phyloP scores from a whole-genome alignment of 2,888 invertebrate species.

The Drosophila melanosoma region DNA sequence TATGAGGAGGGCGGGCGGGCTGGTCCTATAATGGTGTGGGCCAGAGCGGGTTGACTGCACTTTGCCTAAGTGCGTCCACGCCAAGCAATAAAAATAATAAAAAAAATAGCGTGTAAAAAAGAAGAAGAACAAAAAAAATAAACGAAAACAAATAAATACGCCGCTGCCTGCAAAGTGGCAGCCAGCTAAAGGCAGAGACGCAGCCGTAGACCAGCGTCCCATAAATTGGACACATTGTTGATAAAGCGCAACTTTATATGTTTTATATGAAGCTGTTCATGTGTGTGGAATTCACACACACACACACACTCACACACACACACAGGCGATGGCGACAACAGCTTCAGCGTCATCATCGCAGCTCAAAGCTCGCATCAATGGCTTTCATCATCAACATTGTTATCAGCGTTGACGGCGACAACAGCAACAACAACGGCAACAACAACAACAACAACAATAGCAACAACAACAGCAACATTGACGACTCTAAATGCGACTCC shows the following conservation, averaged over 20 bases:
- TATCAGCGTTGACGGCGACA: conserved; percentile 63
- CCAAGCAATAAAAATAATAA: conserved; percentile 62
- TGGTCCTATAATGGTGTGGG: not conserved
- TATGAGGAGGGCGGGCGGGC: not conserved
- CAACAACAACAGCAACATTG: conserved; percentile 28
- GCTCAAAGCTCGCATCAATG: conserved; percentile 75
- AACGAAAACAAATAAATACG: not conserved
- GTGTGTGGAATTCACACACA: conserved; percentile 29
- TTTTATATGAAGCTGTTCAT: conserved; percentile 75
- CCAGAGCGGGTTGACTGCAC: conserved; percentile 58
- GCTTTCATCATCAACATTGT: conserved; percentile 79
- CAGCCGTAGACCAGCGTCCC: conserved; percentile 41
- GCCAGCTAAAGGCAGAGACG: conserved; percentile 25
- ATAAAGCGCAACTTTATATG: conserved; percentile 77
- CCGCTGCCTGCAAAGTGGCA: conserved; percentile 39
- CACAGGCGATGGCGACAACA: conserved; percentile 17
- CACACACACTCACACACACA: conserved; percentile 1
- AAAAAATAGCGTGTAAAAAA: conserved; percentile 15
- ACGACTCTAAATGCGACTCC: conserved; percentile 9
- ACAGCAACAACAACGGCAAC: conserved; percentile 39
- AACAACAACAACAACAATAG: conserved; percentile 30
- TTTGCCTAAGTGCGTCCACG: conserved; percentile 67
- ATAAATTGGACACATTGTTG: conserved; percentile 79
- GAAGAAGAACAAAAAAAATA: not conserved
- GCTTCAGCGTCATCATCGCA: conserved; percentile 57